Conservation (phyloP, 2,797 vertebrate genomes). For the Gobio occitaniae region DNA sequence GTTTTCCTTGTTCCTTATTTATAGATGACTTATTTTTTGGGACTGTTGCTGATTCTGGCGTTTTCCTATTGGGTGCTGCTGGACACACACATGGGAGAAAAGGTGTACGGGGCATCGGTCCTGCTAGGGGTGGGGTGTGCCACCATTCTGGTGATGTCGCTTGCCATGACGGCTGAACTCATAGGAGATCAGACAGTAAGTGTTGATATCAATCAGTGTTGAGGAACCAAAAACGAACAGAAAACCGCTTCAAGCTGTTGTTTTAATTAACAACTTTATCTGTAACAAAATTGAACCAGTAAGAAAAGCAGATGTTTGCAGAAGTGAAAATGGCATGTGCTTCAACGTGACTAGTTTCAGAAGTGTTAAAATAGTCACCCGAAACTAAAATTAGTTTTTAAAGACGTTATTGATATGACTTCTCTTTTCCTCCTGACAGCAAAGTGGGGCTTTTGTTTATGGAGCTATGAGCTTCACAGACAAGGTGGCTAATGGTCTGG, state of each 20-base stretch:
- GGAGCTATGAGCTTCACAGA: conserved; percentile 97
- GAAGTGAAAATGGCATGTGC: conserved; percentile 11
- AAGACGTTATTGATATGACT: neutral
- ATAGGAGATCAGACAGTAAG: conserved; percentile 89
- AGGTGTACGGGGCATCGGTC: conserved; percentile 82
- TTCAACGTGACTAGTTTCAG: neutral
- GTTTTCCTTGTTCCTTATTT: conserved; percentile 31
- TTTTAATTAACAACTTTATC: neutral
- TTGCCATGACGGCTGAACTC: conserved; percentile 94
- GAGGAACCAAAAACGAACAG: neutral
- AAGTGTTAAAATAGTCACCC: neutral
- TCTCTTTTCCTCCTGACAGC: conserved; percentile 72
- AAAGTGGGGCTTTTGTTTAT: conserved; percentile 92
- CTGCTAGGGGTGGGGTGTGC: conserved; percentile 88
- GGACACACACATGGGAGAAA: conserved; percentile 70
- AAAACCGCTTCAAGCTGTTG: neutral
- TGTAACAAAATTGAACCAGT: neutral
- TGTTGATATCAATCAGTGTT: neutral
- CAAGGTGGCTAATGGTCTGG: conserved; percentile 91
- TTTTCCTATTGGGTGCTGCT: conserved; percentile 91
- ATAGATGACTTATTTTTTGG: conserved; percentile 90
- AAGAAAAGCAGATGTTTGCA: conserved; percentile 4
- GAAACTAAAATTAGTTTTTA: neutral
- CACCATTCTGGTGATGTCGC: conserved; percentile 92
- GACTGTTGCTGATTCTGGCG: conserved; percentile 85